Conservation (phyloP, 2,113 vertebrate genomes). For the Bos taurus region ARS-UCD2.0 NC_037356.1:34084001-34084500, state of each 20-base stretch:
- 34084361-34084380: background rate
- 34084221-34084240: conserved; percentile 25
- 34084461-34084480: conserved; percentile 13
- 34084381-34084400: conserved; percentile 38
- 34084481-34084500: background rate
- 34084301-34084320: background rate
- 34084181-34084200: background rate
- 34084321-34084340: background rate
- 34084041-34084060: background rate
- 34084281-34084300: background rate
- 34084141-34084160: conserved; percentile 59
- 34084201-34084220: conserved; percentile 23
- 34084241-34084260: conserved; percentile 8
- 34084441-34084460: background rate
- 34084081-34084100: conserved; percentile 19
- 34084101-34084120: conserved; percentile 53
- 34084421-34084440: conserved; percentile 46
- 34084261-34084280: background rate
- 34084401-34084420: conserved; percentile 38
- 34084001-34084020: conserved; percentile 40
- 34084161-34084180: conserved; percentile 58
- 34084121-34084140: conserved; percentile 11
- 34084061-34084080: conserved; percentile 55
- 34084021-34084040: conserved; percentile 47
- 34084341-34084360: background rate